A percentile compares a stretch with the other conserved stretches of the same genome.
phyloP scores from a whole-genome alignment of 2,888 invertebrate genomes.

The Cataglyphis altisquamis region DNA sequence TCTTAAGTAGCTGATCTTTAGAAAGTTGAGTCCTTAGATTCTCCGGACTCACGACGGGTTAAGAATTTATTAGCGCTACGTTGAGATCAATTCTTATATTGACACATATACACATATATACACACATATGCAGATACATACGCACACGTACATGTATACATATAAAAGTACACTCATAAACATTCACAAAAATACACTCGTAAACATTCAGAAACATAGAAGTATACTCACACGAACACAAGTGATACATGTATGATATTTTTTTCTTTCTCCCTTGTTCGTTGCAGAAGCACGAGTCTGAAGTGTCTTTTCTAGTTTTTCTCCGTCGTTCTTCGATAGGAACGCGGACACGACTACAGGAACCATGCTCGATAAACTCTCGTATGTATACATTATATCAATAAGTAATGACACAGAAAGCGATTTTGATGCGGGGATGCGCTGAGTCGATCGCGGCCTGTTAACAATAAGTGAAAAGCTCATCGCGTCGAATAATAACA shows the following conservation, averaged over 20 bases:
- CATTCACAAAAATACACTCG: too few relatives aligned
- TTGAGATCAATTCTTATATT: slow-evolving; percentile 24
- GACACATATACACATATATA: neutral
- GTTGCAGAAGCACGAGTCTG: slow-evolving; percentile 37
- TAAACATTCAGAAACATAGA: neutral
- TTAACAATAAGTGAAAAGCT: slow-evolving; percentile 14
- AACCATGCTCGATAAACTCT: slow-evolving; percentile 43
- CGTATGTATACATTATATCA: slow-evolving; percentile 17
- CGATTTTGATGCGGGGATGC: slow-evolving; percentile 42
- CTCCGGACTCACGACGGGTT: slow-evolving; percentile 41
- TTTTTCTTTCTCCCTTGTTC: slow-evolving; percentile 28
- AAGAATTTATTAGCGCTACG: slow-evolving; percentile 54
- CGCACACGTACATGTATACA: neutral
- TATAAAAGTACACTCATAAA: neutral
- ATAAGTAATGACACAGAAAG: slow-evolving; percentile 31
- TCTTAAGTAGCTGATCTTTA: slow-evolving; percentile 64
- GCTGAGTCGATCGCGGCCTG: slow-evolving; percentile 40
- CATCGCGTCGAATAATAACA: slow-evolving; percentile 22
- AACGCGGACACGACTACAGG: slow-evolving; percentile 1
- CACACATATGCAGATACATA: neutral
- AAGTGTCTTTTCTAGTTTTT: slow-evolving; percentile 35
- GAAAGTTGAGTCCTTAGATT: slow-evolving; percentile 40
- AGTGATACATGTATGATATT: neutral
- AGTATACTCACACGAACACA: neutral
- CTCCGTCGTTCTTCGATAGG: slow-evolving; percentile 33